phyloP scores from a whole-genome alignment of 2,888 invertebrate species.

The Epistrophe grossulariae region DNA sequence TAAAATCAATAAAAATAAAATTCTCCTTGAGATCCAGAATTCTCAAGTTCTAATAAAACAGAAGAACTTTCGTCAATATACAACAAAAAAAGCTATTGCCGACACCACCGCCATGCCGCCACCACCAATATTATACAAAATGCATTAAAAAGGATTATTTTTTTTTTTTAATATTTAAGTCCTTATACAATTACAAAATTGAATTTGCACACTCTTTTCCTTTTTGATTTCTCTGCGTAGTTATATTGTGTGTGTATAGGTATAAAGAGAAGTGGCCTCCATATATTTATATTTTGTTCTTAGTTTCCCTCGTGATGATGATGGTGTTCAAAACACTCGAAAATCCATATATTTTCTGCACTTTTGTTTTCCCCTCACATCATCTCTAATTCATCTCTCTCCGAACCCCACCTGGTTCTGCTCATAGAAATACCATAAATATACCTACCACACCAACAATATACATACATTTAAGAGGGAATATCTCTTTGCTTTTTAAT shows the following conservation, averaged over 20 bases:
- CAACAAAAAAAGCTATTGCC: not conserved
- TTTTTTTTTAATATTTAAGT: constrained; percentile 54
- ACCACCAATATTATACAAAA: not conserved
- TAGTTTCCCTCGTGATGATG: constrained; percentile 2
- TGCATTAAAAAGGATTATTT: constrained; percentile 56
- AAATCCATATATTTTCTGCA: constrained; percentile 49
- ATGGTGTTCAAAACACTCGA: constrained; percentile 58
- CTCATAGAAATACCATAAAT: not conserved
- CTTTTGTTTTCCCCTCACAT: constrained; percentile 24
- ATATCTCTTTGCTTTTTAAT: constrained; percentile 31
- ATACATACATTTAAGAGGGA: constrained; percentile 2
- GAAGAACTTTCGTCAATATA: constrained; percentile 21
- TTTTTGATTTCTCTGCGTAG: not conserved
- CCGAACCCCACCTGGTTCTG: not conserved
- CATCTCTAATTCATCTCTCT: not conserved
- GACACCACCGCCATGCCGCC: too few relatives aligned
- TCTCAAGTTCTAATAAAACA: constrained; percentile 51
- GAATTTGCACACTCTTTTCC: constrained; percentile 67
- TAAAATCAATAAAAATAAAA: constrained; percentile 60
- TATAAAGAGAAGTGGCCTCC: constrained; percentile 26
- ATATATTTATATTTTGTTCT: constrained; percentile 22
- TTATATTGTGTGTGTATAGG: not conserved
- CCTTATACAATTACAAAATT: constrained; percentile 75
- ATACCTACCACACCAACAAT: too few relatives aligned
- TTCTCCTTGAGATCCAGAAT: constrained; percentile 37